phyloP scores from a whole-genome alignment of 2,797 vertebrate species.

The Tangara arthus region DNA sequence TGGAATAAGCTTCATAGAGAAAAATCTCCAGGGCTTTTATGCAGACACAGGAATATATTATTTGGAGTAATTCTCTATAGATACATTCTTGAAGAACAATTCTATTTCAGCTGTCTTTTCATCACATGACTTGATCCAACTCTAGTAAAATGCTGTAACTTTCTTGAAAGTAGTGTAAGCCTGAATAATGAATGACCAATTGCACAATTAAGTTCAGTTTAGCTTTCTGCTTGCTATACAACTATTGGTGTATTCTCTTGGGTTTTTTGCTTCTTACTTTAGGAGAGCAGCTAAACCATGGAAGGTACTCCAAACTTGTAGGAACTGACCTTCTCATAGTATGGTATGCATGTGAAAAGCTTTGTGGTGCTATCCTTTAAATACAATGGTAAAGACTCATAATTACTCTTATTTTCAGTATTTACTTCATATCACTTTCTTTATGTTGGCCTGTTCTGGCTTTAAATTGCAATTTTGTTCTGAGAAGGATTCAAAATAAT shows the following conservation, averaged over 20 bases:
- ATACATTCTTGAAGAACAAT: not conserved
- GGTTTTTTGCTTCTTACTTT: not conserved
- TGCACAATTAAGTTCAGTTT: not conserved
- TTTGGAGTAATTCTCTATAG: not conserved
- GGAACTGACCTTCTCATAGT: not conserved
- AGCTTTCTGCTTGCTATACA: not conserved
- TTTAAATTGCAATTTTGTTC: not conserved
- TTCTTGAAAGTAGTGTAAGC: not conserved
- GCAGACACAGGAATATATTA: rapidly evolving
- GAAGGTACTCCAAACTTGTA: not conserved
- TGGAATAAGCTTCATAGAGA: not conserved
- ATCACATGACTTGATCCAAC: not conserved
- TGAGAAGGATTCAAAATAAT: not conserved
- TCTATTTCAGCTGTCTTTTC: not conserved
- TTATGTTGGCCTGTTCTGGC: not conserved
- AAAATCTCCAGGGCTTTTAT: not conserved
- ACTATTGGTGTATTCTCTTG: not conserved
- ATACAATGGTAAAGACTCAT: not conserved
- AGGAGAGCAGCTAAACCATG: not conserved
- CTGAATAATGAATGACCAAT: not conserved
- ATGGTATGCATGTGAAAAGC: not conserved
- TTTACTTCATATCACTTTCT: not conserved
- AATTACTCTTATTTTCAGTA: not conserved
- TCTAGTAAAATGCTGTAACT: not conserved
- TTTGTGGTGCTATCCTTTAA: not conserved